Evolutionary conservation across 2,888 invertebrate species (phyloP), one percentile per base, ranked within the genome.

Genomic region (Drosophila diplacantha): DNA sequence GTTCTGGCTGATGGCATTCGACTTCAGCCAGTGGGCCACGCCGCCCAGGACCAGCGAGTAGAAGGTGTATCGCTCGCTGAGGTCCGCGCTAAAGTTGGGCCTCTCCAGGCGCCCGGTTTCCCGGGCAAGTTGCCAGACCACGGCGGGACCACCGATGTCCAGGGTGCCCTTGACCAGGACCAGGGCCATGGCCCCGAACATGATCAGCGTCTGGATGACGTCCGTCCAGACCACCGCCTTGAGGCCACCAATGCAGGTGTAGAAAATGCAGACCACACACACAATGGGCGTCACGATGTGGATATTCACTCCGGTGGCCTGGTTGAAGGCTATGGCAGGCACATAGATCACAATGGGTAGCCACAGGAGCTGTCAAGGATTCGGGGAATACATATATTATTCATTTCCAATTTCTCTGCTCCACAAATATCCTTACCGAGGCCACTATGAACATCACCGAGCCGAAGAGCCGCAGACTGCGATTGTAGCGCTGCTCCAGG

Each of bases 231-330:
- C 93, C 0, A 93, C 93, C 5, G 88, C 88, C 83, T 92, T 91
- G 3, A 93, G 84, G 14, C 93, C 93, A 59, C 92, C 93, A 88
- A 94, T 90, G 62, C 93, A 92, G 0, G 95, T 95, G 82, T 95
- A 94, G 85, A 94, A 93, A 81, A 94, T 95, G 85, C 94, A 94
- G 26, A 95, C 93, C 16, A 92, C 84, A 69, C 94, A 94, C 5
- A 94, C 93, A 18, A 94, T 89, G 2, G 93, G 92, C 3, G 94
- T 93, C 0, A 94, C 90, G 26, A 93, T 90, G 83, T 94, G 94
- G 41, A 94, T 91, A 75, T 93, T 93, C 0, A 93, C 91, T 12
- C 94, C 94, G 5, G 95, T 94, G 3, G 94, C 94, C 92, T 93
- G 93, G 87, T 93, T 93, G 75, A 93, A 93, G 6, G 93, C 93